phyloP scores from a whole-genome alignment of 1,140 invertebrate species.

The Drosophila lowei region DNA sequence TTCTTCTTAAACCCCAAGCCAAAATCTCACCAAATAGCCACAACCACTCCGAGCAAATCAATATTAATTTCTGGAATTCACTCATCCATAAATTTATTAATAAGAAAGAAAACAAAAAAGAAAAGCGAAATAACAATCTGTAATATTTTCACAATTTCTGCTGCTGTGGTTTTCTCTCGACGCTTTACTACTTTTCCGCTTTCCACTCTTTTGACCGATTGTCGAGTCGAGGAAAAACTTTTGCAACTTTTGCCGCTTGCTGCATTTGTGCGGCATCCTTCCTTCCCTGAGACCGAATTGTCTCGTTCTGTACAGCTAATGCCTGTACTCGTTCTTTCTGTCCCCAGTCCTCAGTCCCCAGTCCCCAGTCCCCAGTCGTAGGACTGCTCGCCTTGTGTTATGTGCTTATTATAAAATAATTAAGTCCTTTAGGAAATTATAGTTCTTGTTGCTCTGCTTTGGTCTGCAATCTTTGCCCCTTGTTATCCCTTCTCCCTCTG shows the following conservation, averaged over 20 bases:
- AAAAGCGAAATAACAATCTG: slow-evolving; percentile 56
- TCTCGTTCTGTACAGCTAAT: no score
- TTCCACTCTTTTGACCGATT: slow-evolving; percentile 53
- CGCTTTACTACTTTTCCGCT: slow-evolving; percentile 15
- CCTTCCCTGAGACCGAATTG: background rate
- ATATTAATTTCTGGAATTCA: slow-evolving; percentile 61
- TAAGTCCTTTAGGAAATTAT: slow-evolving; percentile 80
- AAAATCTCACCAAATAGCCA: slow-evolving; percentile 22
- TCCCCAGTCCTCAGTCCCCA: background rate
- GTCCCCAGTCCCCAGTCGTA: slow-evolving; percentile 1
- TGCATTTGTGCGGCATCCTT: slow-evolving; percentile 67
- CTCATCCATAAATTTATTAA: slow-evolving; percentile 52
- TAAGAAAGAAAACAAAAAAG: slow-evolving; percentile 9
- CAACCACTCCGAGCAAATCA: slow-evolving; percentile 53
- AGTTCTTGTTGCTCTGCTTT: slow-evolving; percentile 59
- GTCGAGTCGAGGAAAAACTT: slow-evolving; percentile 56
- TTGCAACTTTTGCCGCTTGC: slow-evolving; percentile 65
- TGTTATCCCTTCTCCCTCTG: slow-evolving; percentile 18
- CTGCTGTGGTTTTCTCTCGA: slow-evolving; percentile 17
- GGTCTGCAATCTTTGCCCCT: slow-evolving; percentile 40
- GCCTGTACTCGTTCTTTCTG: slow-evolving; percentile 3
- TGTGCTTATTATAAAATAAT: slow-evolving; percentile 80
- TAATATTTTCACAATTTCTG: slow-evolving; percentile 71
- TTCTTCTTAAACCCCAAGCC: slow-evolving; percentile 1
- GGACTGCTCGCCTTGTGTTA: slow-evolving; percentile 48